These are phyloP conservation scores for Hypotaenidia philippensis DNA, from an alignment of 2,797 vertebrate species.

Conservation along the genomic window DNA sequence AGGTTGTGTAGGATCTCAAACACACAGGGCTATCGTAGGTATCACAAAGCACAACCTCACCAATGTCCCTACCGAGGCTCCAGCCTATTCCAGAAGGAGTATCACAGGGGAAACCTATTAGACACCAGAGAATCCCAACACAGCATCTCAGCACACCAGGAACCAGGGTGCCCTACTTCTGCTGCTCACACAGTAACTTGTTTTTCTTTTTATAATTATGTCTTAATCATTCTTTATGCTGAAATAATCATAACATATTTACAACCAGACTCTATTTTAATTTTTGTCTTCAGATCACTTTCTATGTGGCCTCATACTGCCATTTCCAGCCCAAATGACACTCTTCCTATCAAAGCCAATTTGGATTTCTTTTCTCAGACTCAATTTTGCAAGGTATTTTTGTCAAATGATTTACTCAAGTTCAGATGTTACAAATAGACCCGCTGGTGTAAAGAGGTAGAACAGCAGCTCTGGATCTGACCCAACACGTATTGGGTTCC, in stretches of 20 bases:
- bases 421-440: conserved; percentile 47
- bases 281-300: conserved; percentile 67
- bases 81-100: background rate
- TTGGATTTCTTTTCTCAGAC: conserved; percentile 75
- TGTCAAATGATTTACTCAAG: conserved; percentile 41
- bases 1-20: background rate
- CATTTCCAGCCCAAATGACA: conserved; percentile 61
- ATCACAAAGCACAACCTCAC: background rate
- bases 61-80: accelerated
- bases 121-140: background rate
- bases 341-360: conserved; percentile 55
- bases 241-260: conserved; percentile 70
- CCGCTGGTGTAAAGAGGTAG: conserved; percentile 11
- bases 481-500: conserved; percentile 51
- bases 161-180: conserved; percentile 62
- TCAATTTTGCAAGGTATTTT: conserved; percentile 58
- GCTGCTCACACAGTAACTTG: conserved; percentile 57
- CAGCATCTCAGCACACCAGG: background rate
- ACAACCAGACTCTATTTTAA: conserved; percentile 59
- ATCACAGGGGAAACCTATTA: background rate
- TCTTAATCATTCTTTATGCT: conserved; percentile 67
- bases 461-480: conserved; percentile 17
- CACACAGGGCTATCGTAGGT: background rate
- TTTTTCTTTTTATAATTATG: conserved; percentile 67
- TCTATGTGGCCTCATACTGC: conserved; percentile 67